A percentile compares a stretch with the other conserved stretches of the same genome.
These are phyloP conservation scores for Troides aeacus DNA, from an alignment of 2,888 invertebrate species.

Conservation along the genomic window DNA sequence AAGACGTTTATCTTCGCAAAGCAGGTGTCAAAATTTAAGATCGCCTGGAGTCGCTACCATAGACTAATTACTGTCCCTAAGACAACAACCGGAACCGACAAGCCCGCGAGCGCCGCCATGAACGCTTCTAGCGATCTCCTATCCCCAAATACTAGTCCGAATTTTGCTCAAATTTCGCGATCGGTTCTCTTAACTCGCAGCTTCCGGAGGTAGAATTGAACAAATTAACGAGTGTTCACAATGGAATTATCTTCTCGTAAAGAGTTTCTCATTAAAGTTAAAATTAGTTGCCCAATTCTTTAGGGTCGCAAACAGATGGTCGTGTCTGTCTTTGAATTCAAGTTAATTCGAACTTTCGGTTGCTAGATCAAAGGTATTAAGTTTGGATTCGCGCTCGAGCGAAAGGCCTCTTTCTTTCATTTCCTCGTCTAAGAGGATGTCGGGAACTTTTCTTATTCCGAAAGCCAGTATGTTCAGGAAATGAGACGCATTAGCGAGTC, in stretches of 20 bases:
- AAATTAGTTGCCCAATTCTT: slow-evolving; percentile 62
- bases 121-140: too few species aligned
- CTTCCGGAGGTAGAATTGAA: slow-evolving; percentile 37
- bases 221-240: slow-evolving; percentile 56
- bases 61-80: too few species aligned
- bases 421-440: slow-evolving; percentile 54
- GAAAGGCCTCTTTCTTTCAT: slow-evolving; percentile 69
- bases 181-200: too few species aligned
- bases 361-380: slow-evolving; percentile 74
- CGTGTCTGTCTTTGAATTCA: slow-evolving; percentile 66
- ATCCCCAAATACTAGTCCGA: too few species aligned
- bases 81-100: too few species aligned
- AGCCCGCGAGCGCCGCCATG: too few species aligned
- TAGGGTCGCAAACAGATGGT: slow-evolving; percentile 61
- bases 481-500: slow-evolving; percentile 76
- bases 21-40: too few species aligned
- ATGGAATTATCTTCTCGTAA: slow-evolving; percentile 66
- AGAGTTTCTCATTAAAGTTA: slow-evolving; percentile 71
- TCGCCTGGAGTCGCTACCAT: slow-evolving; percentile 34
- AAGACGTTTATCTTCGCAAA: too few species aligned
- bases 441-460: slow-evolving; percentile 73
- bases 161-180: too few species aligned
- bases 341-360: slow-evolving; percentile 69
- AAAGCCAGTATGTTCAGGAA: slow-evolving; percentile 70
- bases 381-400: slow-evolving; percentile 56